Percentiles rank a stretch among this genome's conserved stretches.
Conservation (phyloP, 2,113 vertebrate species). For the Herpailurus yagouaroundi region DNA sequence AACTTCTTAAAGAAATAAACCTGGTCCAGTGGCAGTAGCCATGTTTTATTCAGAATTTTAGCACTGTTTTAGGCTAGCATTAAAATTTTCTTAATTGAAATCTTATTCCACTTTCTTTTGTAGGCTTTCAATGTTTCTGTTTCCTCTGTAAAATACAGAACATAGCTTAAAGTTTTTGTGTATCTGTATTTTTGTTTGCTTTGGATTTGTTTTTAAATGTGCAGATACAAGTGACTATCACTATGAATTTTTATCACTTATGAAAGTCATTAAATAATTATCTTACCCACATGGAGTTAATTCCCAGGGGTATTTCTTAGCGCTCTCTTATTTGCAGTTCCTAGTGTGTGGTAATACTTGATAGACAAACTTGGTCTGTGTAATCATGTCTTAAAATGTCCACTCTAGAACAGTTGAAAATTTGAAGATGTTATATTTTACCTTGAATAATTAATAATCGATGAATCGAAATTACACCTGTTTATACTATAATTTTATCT, state of each 20-base stretch:
- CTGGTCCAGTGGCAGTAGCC: conserved; percentile 66
- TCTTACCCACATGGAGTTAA: not conserved
- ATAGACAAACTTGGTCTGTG: not conserved
- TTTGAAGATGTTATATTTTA: not conserved
- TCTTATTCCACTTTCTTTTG: not conserved
- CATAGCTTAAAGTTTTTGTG: not conserved
- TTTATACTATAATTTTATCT: not conserved
- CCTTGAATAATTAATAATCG: not conserved
- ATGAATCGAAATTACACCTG: not conserved
- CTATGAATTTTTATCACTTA: not conserved
- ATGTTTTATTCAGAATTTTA: conserved; percentile 43
- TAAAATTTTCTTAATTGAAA: conserved; percentile 58
- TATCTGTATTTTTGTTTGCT: not conserved
- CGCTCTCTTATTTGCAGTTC: not conserved
- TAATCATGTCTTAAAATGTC: not conserved
- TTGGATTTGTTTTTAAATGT: not conserved
- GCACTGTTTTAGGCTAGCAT: not conserved
- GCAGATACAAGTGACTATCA: not conserved
- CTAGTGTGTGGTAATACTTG: not conserved
- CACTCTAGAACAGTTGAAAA: conserved; percentile 6
- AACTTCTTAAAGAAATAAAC: conserved; percentile 76
- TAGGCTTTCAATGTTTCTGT: conserved; percentile 60
- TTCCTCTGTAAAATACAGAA: not conserved
- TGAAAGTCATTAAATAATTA: not conserved
- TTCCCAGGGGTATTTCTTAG: not conserved